A percentile compares a stretch with the other conserved stretches of the same genome.
These are phyloP conservation scores for Rallus limicola DNA, from an alignment of 2,113 vertebrate species.

Conservation along the genomic window DNA sequence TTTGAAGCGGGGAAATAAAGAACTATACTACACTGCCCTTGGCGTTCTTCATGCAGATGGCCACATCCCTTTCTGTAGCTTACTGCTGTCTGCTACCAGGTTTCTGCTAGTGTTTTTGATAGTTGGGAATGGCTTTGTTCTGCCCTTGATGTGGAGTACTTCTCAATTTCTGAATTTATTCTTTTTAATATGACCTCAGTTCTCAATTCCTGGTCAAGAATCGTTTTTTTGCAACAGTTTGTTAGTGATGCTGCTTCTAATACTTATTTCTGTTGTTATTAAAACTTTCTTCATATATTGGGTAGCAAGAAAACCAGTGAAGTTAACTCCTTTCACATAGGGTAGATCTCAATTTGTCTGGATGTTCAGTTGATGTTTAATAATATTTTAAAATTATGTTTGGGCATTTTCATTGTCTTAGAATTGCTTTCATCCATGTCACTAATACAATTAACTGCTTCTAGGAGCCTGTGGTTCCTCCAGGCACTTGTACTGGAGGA, in stretches of 20 bases:
- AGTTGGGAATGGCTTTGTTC: neutral
- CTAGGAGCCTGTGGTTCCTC: neutral
- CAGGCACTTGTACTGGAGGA: neutral
- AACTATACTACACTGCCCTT: neutral
- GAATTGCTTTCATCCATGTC: neutral
- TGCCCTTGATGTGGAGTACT: neutral
- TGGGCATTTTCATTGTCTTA: neutral
- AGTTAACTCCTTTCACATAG: neutral
- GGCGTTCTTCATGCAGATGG: neutral
- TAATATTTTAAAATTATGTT: neutral
- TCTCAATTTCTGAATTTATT: neutral
- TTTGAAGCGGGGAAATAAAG: neutral
- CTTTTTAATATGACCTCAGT: neutral
- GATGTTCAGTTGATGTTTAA: neutral
- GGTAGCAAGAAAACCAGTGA: neutral
- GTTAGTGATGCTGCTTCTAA: neutral
- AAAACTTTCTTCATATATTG: neutral
- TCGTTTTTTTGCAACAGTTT: neutral
- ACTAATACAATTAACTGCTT: neutral
- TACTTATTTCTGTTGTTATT: neutral
- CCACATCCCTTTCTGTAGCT: rapidly evolving
- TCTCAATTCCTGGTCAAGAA: neutral
- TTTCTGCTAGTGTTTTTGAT: neutral
- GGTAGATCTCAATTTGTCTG: neutral
- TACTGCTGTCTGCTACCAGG: neutral